phyloP scores from a whole-genome alignment of 2,113 vertebrate genomes.

The Canis aureus region DNA sequence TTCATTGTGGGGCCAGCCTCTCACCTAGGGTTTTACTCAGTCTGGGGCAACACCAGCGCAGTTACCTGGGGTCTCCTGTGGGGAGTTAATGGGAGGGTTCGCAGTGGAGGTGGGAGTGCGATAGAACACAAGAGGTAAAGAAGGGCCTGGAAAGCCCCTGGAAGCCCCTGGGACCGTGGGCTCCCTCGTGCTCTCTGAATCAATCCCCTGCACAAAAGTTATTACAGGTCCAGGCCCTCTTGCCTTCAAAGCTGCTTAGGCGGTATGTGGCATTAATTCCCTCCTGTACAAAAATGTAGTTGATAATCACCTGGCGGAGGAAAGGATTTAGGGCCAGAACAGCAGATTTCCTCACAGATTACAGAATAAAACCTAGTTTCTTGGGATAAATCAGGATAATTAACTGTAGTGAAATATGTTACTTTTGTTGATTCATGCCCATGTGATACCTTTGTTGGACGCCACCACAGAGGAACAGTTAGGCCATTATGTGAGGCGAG shows the following conservation, averaged over 20 bases:
- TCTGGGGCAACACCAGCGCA: slow-evolving; percentile 13
- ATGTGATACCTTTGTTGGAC: slow-evolving; percentile 70
- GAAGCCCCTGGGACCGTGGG: background rate
- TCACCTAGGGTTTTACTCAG: slow-evolving; percentile 73
- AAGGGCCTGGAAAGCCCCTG: slow-evolving; percentile 17
- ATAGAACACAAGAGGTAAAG: slow-evolving; percentile 71
- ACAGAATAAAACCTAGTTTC: slow-evolving; percentile 91
- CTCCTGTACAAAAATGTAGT: slow-evolving; percentile 92
- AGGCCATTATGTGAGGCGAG: slow-evolving; percentile 50
- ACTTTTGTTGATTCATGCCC: slow-evolving; percentile 75
- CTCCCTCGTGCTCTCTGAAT: slow-evolving; percentile 75
- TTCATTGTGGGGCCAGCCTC: slow-evolving; percentile 74
- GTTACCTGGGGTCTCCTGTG: slow-evolving; percentile 79
- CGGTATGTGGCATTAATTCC: slow-evolving; percentile 93
- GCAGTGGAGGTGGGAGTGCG: slow-evolving; percentile 12
- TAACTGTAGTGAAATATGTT: slow-evolving; percentile 90
- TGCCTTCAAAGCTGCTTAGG: slow-evolving; percentile 94
- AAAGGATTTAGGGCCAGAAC: slow-evolving; percentile 91
- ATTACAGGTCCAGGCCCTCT: slow-evolving; percentile 87
- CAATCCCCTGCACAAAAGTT: slow-evolving; percentile 85
- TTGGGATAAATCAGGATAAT: slow-evolving; percentile 91
- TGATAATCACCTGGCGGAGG: slow-evolving; percentile 92
- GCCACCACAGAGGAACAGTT: background rate
- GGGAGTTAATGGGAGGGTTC: slow-evolving; percentile 67
- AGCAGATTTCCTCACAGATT: slow-evolving; percentile 94